These are phyloP conservation scores for Oxygymnocypris stewartii DNA, from an alignment of 2,113 vertebrate genomes.

Conservation along the genomic window DNA sequence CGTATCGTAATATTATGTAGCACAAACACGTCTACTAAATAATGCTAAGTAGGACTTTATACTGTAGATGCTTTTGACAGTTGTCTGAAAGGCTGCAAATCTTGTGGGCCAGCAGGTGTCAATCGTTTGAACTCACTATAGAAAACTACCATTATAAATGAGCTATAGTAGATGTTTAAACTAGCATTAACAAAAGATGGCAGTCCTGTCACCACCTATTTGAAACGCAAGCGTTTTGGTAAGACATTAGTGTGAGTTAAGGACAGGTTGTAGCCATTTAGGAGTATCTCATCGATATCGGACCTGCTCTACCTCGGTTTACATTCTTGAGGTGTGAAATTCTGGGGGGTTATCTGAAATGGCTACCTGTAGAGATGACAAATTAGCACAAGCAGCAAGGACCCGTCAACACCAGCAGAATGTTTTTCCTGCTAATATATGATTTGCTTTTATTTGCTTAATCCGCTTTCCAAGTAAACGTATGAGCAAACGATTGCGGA, in stretches of 20 bases:
- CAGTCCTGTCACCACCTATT: neutral
- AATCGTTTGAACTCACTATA: neutral
- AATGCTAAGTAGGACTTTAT: neutral
- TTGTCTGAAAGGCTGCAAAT: neutral
- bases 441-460: constrained; percentile 42
- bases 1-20: neutral
- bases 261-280: neutral
- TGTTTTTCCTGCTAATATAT: constrained; percentile 37
- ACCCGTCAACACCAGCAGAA: constrained; percentile 32
- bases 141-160: neutral
- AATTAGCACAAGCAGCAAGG: constrained; percentile 42
- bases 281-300: constrained; percentile 15
- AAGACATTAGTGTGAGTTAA: constrained; percentile 14
- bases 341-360: constrained; percentile 62
- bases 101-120: neutral
- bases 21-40: neutral
- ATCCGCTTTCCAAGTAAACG: neutral
- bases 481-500: neutral
- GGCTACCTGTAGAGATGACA: constrained; percentile 59
- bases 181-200: neutral
- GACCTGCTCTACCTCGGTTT: constrained; percentile 67
- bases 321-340: constrained; percentile 71
- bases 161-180: neutral
- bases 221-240: neutral
- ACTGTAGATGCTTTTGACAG: neutral